Conservation (phyloP, 2,797 vertebrate genomes). For the Karalla daura region DNA sequence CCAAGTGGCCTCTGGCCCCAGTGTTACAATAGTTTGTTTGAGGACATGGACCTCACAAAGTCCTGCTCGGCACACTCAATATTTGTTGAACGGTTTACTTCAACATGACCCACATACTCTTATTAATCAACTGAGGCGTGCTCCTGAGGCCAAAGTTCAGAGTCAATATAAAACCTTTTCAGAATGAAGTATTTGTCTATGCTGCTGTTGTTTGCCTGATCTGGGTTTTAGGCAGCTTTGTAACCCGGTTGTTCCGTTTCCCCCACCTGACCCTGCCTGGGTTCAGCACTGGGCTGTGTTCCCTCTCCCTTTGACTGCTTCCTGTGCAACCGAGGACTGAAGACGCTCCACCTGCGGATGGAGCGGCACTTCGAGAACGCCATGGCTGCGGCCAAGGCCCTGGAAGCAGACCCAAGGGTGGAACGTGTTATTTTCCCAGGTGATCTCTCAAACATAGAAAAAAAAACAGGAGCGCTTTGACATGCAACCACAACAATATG, state of each 20-base stretch:
- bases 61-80: not conserved
- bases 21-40: not conserved
- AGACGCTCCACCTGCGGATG: conserved; percentile 93
- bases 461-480: not conserved
- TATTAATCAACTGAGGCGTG: conserved; percentile 17
- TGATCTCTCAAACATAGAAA: conserved; percentile 47
- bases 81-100: conserved; percentile 12
- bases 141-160: conserved; percentile 17
- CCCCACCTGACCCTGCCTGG: not conserved
- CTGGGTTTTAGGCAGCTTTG: conserved; percentile 26
- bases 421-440: conserved; percentile 93
- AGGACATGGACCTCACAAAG: not conserved
- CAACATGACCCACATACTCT: conserved; percentile 35
- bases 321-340: conserved; percentile 91
- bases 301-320: conserved; percentile 95
- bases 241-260: conserved; percentile 3
- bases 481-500: not conserved
- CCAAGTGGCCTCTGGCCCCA: not conserved
- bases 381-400: conserved; percentile 86
- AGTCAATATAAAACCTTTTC: conserved; percentile 29
- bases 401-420: conserved; percentile 87
- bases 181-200: conserved; percentile 21
- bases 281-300: conserved; percentile 88
- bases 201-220: conserved; percentile 23
- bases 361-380: conserved; percentile 90